phyloP scores from a whole-genome alignment of 53 echinoderm and acorn worm species.

The Luidia sarsii region DNA sequence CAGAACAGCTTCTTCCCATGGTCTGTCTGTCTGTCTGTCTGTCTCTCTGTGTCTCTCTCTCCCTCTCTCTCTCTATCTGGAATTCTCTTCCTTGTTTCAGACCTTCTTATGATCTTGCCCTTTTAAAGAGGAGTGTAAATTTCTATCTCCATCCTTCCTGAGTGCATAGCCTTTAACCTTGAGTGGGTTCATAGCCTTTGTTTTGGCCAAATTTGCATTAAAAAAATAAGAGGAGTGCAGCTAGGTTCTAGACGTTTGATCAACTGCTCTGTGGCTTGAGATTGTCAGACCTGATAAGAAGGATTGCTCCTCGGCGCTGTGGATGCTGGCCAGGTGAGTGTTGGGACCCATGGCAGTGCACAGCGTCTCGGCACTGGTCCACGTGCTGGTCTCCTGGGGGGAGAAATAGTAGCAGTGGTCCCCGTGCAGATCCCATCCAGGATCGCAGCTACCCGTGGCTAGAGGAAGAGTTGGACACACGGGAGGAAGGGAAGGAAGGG shows the following conservation, averaged over 20 bases:
- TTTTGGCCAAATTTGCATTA: too few relatives aligned
- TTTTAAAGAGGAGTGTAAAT: too few relatives aligned
- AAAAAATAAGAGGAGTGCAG: too few relatives aligned
- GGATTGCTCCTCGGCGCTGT: conserved; percentile 33
- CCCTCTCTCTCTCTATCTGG: too few relatives aligned
- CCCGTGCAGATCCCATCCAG: conserved; percentile 43
- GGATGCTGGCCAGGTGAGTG: conserved; percentile 31
- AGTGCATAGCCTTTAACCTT: too few relatives aligned
- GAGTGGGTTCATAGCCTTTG: too few relatives aligned
- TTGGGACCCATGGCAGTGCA: conserved; percentile 1
- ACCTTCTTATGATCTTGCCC: background rate
- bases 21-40: too few relatives aligned
- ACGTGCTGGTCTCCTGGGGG: background rate
- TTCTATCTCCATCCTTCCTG: too few relatives aligned
- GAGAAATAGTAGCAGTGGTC: conserved; percentile 55
- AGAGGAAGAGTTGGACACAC: background rate
- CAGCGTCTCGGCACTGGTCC: conserved; percentile 8
- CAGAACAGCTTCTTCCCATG: too few relatives aligned
- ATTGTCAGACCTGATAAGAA: conserved; percentile 57
- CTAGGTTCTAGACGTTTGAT: too few relatives aligned
- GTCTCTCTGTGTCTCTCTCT: too few relatives aligned
- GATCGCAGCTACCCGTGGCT: conserved; percentile 42
- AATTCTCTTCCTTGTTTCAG: background rate
- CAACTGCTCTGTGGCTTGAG: too few relatives aligned
- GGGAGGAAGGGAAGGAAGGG: background rate